phyloP scores from a whole-genome alignment of 2,888 invertebrate genomes.

The Scaptomyza polygonia region DNA sequence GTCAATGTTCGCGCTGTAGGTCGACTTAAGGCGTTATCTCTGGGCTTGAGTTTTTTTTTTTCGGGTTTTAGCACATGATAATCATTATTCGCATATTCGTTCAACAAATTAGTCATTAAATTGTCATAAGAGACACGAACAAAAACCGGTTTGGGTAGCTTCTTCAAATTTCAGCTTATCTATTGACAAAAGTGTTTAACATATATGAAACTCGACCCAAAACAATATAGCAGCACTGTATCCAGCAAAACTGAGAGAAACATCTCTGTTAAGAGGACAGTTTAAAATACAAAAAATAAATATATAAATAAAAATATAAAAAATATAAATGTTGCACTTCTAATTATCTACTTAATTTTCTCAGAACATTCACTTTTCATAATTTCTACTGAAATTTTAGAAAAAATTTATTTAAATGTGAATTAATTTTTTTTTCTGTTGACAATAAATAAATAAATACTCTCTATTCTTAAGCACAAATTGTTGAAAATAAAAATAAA shows the following conservation, averaged over 20 bases:
- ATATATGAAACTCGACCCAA: conserved; percentile 16
- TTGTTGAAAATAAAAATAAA: no score
- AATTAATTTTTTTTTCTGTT: no score
- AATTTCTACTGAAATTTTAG: no score
- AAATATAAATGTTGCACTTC: no score
- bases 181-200: conserved; percentile 65
- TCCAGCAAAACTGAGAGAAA: conserved; percentile 3
- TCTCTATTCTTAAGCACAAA: neutral
- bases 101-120: conserved; percentile 46
- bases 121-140: conserved; percentile 25
- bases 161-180: conserved; percentile 4
- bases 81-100: conserved; percentile 30
- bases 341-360: no score
- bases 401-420: no score
- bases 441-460: neutral
- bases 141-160: conserved; percentile 41
- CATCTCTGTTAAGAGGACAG: conserved; percentile 4
- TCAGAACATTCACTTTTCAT: no score
- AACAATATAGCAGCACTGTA: conserved; percentile 26
- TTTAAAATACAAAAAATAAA: no score
- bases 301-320: no score
- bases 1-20: conserved; percentile 70
- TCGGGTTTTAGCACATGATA: conserved; percentile 13
- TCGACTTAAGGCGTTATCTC: conserved; percentile 30
- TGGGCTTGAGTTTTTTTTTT: conserved; percentile 5